Base-by-base conservation (phyloP, 2,113 vertebrate genomes). In the Odocoileus virginianus region DNA sequence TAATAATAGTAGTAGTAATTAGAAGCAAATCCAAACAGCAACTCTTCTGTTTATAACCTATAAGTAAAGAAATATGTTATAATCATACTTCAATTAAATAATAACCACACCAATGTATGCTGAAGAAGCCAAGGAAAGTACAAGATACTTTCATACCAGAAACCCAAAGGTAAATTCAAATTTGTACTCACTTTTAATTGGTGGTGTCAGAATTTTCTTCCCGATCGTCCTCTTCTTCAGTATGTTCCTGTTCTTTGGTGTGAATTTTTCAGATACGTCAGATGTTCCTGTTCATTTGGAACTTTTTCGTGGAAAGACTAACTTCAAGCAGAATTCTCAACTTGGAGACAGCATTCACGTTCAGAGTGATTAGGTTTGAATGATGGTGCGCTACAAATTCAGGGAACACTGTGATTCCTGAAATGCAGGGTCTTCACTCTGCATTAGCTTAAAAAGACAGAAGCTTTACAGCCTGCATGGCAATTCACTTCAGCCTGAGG, bases 131-230 rank as follows among this genome's bases (percentile, higher is more conserved):
- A 74, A 92, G 50, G 12, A 71, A 84, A 74, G 36, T 19, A 50
- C 27, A 9, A 36, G 33, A 23, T 8, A 45, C 13, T 83, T 74
- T 67, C 33, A 40, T 33, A 54, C 30, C 21, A 36, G 61, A 47
- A 74, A 81, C 15, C 71, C 91, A 82, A 90, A 94, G 54, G 74
- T 10, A 14, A 36, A 89, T 36, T 84, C 64, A 43, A 25, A 40
- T 84, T 14, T 19, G 2, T 84, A 92, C 89, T 97, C 96, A 91
- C 96, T 10, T 76, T 43, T 76, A 43, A 27, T 43, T 76, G 36
- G 71, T 43, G 47, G 71, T 25, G 9, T 11, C 15, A 8, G 40
- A 28, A 6, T 43, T 40, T 82, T 74, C 87, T 92, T 10, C 67
- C 14, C 25, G 0, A 1, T 0, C 25, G 10, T 43, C 23, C 40